These are phyloP conservation scores for Leucania comma DNA, from an alignment of 2,888 invertebrate species.

Conservation along the genomic window DNA sequence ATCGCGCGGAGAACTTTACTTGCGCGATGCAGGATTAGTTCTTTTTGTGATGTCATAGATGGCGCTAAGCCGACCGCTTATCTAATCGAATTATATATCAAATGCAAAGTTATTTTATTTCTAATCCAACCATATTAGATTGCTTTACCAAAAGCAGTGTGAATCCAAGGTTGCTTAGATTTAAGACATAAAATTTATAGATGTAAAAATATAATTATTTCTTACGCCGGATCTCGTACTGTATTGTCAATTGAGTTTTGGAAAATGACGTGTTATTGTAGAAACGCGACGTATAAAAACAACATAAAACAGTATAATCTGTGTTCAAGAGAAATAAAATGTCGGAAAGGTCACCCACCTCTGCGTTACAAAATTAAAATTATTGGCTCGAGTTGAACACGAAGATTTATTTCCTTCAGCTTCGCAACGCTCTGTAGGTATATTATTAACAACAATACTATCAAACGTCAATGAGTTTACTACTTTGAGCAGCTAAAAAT, in stretches of 20 bases:
- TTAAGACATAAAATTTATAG: no score
- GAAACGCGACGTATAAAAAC: conserved; percentile 9
- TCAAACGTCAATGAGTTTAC: conserved; percentile 1
- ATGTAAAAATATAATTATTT: no score
- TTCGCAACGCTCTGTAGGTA: conserved; percentile 19
- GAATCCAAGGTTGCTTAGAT: no score
- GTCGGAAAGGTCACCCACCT: conserved; percentile 50
- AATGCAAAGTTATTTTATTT: no score
- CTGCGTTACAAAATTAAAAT: conserved; percentile 51
- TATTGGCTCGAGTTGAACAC: conserved; percentile 48
- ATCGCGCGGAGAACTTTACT: no score
- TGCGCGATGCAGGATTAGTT: no score
- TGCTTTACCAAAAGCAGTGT: no score
- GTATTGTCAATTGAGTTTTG: conserved; percentile 3
- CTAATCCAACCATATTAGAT: no score
- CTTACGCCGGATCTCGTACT: no score
- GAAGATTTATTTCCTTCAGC: conserved; percentile 50
- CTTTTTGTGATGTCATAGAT: no score
- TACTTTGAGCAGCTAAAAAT: neutral
- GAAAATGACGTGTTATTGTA: conserved; percentile 15
- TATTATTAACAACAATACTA: conserved; percentile 25
- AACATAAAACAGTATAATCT: conserved; percentile 34
- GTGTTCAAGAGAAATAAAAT: conserved; percentile 45
- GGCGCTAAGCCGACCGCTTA: no score
- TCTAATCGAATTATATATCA: no score